Evolutionary conservation across 2,797 vertebrate genomes (phyloP).

Genomic region (Falco naumanni): DNA sequence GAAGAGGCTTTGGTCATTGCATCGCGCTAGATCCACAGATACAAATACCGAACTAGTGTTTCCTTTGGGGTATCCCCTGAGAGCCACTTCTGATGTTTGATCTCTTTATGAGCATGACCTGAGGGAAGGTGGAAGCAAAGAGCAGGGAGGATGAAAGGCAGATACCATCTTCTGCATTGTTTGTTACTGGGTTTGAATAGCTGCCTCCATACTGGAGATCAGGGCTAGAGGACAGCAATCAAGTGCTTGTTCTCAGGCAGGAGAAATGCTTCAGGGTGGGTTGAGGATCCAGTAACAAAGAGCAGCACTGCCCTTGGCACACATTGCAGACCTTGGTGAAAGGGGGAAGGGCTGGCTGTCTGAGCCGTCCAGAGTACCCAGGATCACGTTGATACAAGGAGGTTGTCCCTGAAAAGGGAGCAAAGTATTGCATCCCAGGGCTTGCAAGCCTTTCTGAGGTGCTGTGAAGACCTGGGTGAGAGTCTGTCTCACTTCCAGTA

Average conservation of each 20-base stretch:
- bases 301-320: background rate
- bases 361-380: background rate
- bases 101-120: slow-evolving; percentile 8
- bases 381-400: background rate
- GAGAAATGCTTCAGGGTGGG: background rate
- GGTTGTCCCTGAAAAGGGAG: background rate
- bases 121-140: slow-evolving; percentile 14
- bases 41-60: background rate
- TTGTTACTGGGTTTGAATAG: background rate
- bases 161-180: background rate
- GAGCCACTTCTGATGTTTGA: background rate
- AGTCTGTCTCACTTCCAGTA: background rate
- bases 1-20: background rate
- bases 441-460: background rate
- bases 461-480: background rate
- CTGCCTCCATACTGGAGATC: background rate
- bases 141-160: background rate
- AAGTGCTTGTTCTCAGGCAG: background rate
- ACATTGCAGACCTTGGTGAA: fast-evolving
- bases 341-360: background rate
- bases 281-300: background rate
- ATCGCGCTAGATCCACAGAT: background rate
- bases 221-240: background rate
- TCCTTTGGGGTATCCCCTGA: background rate
- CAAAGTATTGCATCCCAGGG: background rate